These are phyloP conservation scores for Clinocottus analis DNA, from an alignment of 2,113 vertebrate genomes.

Conservation along the genomic window DNA sequence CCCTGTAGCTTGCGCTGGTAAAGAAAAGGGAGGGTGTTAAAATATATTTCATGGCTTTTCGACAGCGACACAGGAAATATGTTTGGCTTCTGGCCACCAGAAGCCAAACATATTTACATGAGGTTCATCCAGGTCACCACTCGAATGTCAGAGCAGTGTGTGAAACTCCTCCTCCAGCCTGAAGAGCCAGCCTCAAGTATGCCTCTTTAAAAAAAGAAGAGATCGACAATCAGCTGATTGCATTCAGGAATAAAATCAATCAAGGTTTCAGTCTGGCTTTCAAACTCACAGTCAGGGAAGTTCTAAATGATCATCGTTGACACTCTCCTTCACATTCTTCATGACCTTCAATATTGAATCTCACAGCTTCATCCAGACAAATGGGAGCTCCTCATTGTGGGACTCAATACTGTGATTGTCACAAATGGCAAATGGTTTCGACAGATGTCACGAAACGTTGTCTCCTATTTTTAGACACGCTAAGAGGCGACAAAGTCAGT, in stretches of 20 bases:
- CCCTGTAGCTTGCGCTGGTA: not conserved
- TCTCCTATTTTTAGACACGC: not conserved
- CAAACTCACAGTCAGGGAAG: conserved; percentile 14
- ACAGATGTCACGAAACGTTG: not conserved
- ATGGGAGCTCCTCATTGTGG: not conserved
- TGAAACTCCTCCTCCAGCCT: conserved; percentile 12
- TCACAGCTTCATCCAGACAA: conserved; percentile 13
- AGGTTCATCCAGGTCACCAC: conserved; percentile 26
- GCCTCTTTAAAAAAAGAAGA: conserved; percentile 24
- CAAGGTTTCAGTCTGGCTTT: conserved; percentile 17
- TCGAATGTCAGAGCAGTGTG: not conserved
- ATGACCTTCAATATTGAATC: conserved; percentile 16
- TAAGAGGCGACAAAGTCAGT: not conserved
- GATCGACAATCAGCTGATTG: conserved; percentile 57
- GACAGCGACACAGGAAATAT: not conserved
- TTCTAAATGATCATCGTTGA: not conserved
- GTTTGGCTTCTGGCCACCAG: conserved; percentile 1
- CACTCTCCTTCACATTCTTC: not conserved
- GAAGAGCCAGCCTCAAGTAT: not conserved
- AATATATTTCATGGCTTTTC: not conserved
- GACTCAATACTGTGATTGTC: conserved; percentile 11
- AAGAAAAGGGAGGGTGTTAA: not conserved
- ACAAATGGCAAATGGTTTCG: conserved; percentile 7
- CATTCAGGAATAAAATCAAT: conserved; percentile 19
- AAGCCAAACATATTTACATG: not conserved